Percentiles rank a stretch among this genome's conserved stretches.
phyloP scores from a whole-genome alignment of 2,113 vertebrate species.

The Chaetodon auriga region DNA sequence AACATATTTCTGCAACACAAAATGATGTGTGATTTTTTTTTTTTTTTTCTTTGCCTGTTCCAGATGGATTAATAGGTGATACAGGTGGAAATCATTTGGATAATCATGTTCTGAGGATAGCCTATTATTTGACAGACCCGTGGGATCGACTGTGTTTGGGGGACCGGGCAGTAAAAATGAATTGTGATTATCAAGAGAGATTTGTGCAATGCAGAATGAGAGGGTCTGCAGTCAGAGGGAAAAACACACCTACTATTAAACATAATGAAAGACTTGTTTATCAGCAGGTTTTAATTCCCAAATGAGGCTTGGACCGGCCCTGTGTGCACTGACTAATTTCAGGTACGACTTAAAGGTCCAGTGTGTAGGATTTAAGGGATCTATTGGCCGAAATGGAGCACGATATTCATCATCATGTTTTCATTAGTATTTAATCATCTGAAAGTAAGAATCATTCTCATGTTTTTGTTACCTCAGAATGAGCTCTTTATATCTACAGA shows the following conservation, averaged over 20 bases:
- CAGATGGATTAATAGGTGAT: not conserved
- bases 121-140: not conserved
- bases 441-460: too few species aligned
- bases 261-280: too few species aligned
- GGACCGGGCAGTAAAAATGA: not conserved
- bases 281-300: too few species aligned
- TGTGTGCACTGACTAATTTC: not conserved
- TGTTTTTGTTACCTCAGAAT: too few species aligned
- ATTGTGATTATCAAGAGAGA: not conserved
- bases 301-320: not conserved
- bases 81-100: not conserved
- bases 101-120: not conserved
- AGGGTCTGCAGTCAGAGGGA: not conserved
- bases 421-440: too few species aligned
- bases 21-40: not conserved
- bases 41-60: not conserved
- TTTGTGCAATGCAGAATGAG: not conserved
- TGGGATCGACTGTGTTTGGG: not conserved
- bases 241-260: too few species aligned
- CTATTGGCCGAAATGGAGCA: too few species aligned
- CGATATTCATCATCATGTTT: too few species aligned
- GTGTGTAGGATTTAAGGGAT: too few species aligned
- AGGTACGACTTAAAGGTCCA: too few species aligned
- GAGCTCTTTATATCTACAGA: too few species aligned
- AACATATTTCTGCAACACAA: not conserved